phyloP scores from a whole-genome alignment of 2,797 vertebrate genomes.

The Ciconia nigra region DNA sequence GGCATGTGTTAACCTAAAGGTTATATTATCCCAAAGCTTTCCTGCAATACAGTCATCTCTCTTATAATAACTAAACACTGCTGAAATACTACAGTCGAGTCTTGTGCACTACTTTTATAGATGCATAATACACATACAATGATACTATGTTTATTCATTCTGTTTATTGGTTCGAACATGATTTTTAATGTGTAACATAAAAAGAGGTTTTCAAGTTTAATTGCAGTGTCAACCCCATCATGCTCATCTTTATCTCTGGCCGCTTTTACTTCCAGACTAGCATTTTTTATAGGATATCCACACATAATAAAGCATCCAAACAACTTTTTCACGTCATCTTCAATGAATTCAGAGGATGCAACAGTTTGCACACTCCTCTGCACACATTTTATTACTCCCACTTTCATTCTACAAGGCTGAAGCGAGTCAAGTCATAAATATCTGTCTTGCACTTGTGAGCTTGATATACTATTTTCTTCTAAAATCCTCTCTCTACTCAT shows the following conservation, averaged over 20 bases:
- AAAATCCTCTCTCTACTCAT: background rate
- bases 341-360: constrained; percentile 69
- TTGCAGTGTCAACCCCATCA: constrained; percentile 34
- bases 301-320: constrained; percentile 71
- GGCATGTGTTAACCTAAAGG: background rate
- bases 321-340: constrained; percentile 68
- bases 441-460: background rate
- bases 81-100: background rate
- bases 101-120: constrained; percentile 19
- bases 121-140: background rate
- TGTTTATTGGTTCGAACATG: constrained; percentile 19
- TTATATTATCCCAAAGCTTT: background rate
- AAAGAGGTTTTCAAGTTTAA: constrained; percentile 66
- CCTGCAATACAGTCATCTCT: background rate
- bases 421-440: constrained; percentile 40
- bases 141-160: constrained; percentile 44
- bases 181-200: constrained; percentile 65
- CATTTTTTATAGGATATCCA: constrained; percentile 51
- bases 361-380: constrained; percentile 63
- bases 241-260: constrained; percentile 47
- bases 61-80: background rate
- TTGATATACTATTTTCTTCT: constrained; percentile 47
- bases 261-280: background rate
- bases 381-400: constrained; percentile 43
- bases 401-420: constrained; percentile 58